Conservation (phyloP, 1,140 invertebrate species). For the Drosophila suzukii region DNA sequence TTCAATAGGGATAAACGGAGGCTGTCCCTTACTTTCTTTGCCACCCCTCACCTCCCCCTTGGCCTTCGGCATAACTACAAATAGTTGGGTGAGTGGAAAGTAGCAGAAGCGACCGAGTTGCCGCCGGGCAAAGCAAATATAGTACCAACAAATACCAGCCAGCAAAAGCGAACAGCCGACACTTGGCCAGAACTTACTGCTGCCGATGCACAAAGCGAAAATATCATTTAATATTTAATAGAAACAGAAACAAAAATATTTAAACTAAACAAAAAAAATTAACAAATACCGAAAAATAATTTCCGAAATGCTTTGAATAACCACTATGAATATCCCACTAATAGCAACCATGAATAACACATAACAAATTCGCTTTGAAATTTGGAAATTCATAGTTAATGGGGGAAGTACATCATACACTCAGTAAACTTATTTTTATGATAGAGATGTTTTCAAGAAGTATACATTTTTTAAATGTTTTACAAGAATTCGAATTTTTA, state of each 20-base stretch:
- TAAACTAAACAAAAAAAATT: not conserved
- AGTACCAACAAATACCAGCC: conserved; percentile 38
- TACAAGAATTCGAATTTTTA: too few relatives aligned
- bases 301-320: not conserved
- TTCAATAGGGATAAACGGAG: conserved; percentile 52
- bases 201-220: conserved; percentile 4
- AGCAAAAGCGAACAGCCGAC: conserved; percentile 31
- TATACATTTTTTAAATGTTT: too few relatives aligned
- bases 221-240: not conserved
- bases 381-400: too few relatives aligned
- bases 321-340: too few relatives aligned
- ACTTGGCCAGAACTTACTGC: conserved; percentile 47
- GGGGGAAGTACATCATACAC: too few relatives aligned
- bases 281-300: not conserved
- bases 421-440: too few relatives aligned
- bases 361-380: too few relatives aligned
- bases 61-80: conserved; percentile 18
- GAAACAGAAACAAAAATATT: not conserved
- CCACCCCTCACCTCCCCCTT: not conserved
- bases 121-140: conserved; percentile 65
- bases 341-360: too few relatives aligned
- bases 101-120: conserved; percentile 42
- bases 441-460: too few relatives aligned
- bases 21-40: conserved; percentile 6
- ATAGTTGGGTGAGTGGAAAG: conserved; percentile 44